These are phyloP conservation scores for Chrysopa pallens DNA, from an alignment of 1,140 invertebrate species.

Conservation along the genomic window DNA sequence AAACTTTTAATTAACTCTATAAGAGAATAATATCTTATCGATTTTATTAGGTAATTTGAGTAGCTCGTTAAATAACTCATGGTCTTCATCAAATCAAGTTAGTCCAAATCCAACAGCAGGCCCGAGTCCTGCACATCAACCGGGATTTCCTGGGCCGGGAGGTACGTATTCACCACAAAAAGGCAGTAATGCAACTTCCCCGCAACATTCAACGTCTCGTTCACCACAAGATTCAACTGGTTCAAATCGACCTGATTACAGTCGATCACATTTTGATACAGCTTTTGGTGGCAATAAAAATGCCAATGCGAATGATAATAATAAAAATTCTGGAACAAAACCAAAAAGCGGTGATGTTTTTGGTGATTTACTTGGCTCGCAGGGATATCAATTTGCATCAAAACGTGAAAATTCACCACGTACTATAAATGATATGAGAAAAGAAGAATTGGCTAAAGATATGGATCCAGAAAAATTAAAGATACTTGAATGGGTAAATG, in stretches of 20 bases:
- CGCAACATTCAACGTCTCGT: conserved; percentile 19
- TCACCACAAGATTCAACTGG: conserved; percentile 13
- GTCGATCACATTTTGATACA: conserved; percentile 46
- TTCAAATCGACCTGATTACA: conserved; percentile 30
- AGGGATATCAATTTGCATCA: conserved; percentile 65
- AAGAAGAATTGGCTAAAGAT: conserved; percentile 64
- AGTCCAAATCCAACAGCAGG: not conserved
- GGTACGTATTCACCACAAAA: conserved; percentile 6
- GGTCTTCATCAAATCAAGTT: not conserved
- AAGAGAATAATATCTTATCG: too few relatives aligned
- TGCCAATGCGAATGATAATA: conserved; percentile 1
- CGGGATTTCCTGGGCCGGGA: conserved; percentile 2
- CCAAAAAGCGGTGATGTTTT: conserved; percentile 56
- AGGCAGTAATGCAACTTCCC: conserved; percentile 9
- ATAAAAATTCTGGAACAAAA: conserved; percentile 9
- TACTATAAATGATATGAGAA: conserved; percentile 85
- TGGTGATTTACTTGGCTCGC: conserved; percentile 74
- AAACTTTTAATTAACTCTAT: too few relatives aligned
- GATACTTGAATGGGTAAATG: conserved; percentile 51
- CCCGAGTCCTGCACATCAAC: conserved; percentile 12
- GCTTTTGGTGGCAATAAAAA: conserved; percentile 18
- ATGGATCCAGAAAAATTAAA: conserved; percentile 87
- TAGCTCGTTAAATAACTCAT: not conserved
- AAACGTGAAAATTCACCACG: conserved; percentile 62
- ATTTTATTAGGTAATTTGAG: not conserved